phyloP scores from a whole-genome alignment of 2,888 invertebrate species.

The Lepidocyrtoides sp. region DNA sequence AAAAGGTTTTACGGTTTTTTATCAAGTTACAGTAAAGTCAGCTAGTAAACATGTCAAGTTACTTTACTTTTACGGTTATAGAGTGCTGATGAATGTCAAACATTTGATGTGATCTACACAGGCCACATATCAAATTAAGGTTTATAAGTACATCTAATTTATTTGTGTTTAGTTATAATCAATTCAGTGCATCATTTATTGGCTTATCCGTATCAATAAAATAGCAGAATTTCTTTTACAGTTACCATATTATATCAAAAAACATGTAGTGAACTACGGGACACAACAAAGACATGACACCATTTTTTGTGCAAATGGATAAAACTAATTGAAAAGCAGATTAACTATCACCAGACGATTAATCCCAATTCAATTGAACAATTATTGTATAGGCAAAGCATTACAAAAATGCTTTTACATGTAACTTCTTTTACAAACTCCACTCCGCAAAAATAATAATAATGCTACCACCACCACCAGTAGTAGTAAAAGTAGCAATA shows the following conservation, averaged over 20 bases:
- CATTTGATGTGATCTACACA: background rate
- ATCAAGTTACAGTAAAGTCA: background rate
- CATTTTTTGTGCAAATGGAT: conserved; percentile 3
- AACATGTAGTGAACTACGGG: too few species aligned
- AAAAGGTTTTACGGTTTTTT: conserved; percentile 16
- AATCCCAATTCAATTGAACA: background rate
- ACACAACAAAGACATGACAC: background rate
- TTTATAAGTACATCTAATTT: conserved; percentile 31
- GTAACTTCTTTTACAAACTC: background rate
- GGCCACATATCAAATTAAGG: background rate
- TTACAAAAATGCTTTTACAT: background rate
- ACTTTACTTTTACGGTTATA: conserved; percentile 30
- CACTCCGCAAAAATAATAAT: background rate
- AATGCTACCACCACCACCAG: background rate
- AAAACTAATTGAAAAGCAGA: conserved; percentile 5
- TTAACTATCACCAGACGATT: conserved; percentile 12
- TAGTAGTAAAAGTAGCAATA: too few species aligned
- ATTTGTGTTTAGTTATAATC: background rate
- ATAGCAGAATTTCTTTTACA: background rate
- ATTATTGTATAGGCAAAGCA: background rate
- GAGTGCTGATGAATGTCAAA: background rate
- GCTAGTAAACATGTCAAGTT: conserved; percentile 8
- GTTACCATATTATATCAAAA: background rate
- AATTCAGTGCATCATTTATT: background rate
- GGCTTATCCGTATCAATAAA: background rate